Evolutionary conservation across 2,797 vertebrate species (phyloP).

Genomic region (Cynopterus sphinx): DNA sequence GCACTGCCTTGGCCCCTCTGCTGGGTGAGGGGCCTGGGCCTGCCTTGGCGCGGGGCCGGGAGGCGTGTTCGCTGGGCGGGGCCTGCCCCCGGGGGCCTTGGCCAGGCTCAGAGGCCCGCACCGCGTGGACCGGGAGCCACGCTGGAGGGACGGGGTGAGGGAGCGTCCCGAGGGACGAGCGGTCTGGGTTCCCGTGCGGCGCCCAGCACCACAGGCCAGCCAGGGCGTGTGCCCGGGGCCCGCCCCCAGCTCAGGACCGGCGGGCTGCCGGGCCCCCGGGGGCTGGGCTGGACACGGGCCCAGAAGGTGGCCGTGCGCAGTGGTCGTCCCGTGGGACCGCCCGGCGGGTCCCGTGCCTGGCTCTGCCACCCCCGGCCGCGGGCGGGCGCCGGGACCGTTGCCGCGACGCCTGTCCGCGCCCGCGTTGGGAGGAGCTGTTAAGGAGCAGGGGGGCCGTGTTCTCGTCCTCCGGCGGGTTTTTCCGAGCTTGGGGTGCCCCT

Average conservation of each 20-base stretch:
- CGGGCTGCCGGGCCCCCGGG: not conserved
- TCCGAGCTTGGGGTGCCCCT: not conserved
- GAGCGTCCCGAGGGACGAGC: fast-evolving
- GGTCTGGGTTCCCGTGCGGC: not conserved
- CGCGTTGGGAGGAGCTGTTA: fast-evolving
- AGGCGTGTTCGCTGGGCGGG: not conserved
- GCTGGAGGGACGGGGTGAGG: fast-evolving
- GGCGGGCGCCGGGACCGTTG: fast-evolving
- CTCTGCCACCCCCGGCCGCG: not conserved
- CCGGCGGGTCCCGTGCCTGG: too few relatives aligned
- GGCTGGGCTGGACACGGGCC: fast-evolving
- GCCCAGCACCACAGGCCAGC: fast-evolving
- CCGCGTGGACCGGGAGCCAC: not conserved
- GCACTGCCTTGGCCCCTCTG: not conserved
- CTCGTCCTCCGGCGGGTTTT: fast-evolving
- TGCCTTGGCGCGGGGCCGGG: not conserved
- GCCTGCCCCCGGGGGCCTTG: not conserved
- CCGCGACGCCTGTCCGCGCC: fast-evolving
- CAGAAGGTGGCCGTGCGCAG: not conserved
- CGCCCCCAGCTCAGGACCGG: not conserved
- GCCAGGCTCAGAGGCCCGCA: not conserved
- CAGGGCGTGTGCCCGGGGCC: not conserved
- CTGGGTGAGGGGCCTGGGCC: not conserved
- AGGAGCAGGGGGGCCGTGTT: fast-evolving
- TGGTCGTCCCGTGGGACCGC: not conserved